Evolutionary conservation across 2,113 vertebrate species (phyloP).

Genomic region (Corythaeola cristata): DNA sequence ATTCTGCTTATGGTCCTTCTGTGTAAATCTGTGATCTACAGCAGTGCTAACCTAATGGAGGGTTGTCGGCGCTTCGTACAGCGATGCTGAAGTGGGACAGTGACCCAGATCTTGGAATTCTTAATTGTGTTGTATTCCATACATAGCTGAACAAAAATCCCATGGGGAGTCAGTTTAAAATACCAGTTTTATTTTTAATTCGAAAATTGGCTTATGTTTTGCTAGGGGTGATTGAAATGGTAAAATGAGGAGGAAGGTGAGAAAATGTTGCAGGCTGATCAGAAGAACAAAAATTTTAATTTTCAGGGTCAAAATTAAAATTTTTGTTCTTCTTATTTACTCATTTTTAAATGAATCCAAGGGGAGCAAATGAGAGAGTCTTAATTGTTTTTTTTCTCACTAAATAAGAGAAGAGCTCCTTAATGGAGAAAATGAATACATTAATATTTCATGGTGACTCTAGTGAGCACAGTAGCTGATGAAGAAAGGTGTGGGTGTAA

Average conservation of each 20-base stretch:
- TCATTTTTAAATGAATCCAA: neutral
- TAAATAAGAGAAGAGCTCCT: constrained; percentile 4
- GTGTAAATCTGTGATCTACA: neutral
- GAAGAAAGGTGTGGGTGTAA: neutral
- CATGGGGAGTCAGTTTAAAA: neutral
- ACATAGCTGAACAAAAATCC: neutral
- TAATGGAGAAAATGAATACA: constrained; percentile 20
- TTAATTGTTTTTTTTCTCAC: neutral
- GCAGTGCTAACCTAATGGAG: neutral
- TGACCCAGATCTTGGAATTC: constrained; percentile 25
- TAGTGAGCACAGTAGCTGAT: neutral
- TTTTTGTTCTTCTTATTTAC: neutral
- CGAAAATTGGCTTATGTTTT: neutral
- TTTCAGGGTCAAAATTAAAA: neutral
- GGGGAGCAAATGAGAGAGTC: neutral
- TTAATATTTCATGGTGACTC: neutral
- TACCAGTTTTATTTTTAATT: constrained; percentile 16
- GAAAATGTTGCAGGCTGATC: neutral
- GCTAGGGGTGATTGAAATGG: neutral
- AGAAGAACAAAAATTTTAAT: no score
- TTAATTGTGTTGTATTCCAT: neutral
- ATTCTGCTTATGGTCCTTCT: neutral
- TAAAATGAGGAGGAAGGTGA: neutral
- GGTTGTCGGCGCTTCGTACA: neutral
- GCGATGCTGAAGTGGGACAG: neutral